Evolutionary conservation across 2,113 vertebrate genomes (phyloP), one percentile per base, ranked within the genome.

Genomic region (Anas platyrhynchos): DNA sequence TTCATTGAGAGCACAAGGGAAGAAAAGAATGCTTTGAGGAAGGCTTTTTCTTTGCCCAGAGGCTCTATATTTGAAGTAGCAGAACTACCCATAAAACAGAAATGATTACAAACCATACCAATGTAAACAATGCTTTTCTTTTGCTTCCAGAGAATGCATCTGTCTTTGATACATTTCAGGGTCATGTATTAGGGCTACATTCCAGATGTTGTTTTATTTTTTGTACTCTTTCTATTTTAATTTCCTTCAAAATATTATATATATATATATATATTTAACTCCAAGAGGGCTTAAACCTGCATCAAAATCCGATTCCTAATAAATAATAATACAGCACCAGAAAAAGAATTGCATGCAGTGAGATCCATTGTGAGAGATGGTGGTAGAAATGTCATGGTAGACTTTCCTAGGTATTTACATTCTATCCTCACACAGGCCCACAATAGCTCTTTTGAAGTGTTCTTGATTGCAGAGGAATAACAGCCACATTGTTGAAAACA

Each of bases 81-180:
- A 81, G 81, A 77, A 27, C 46, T 66, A 83, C 75, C 84, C 55
- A 62, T 75, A 76, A 93, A 92, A 93, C 93, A 75, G 89, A 91
- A 93, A 68, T 65, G 2, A 67, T 78, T 74, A 36, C 77, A 94
- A 82, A 22, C 66, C 31, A 13, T 61, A 61, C 3, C 44, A 74
- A 25, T 31, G 50, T 82, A 89, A 94, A 86, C 43, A 12, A 7
- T 25, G 58, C 31, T 31, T 86, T 77, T 48, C 26, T 6, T 1
- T 63, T 83, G 15, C 38, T 88, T 91, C 29, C 34, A 32, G 44
- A 80, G 54, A 26, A 26, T 67, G 84, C 20, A 84, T 15, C 41
- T 88, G 25, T 17, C 55, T 78, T 80, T 67, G 52, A 81, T 63
- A 83, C 9, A 27, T 75, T 83, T 78, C 0, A 2, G 43, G 52